Evolutionary conservation across 2,797 vertebrate species (phyloP), one percentile per base, ranked within the genome.

Genomic region (Propithecus deckenii): DNA sequence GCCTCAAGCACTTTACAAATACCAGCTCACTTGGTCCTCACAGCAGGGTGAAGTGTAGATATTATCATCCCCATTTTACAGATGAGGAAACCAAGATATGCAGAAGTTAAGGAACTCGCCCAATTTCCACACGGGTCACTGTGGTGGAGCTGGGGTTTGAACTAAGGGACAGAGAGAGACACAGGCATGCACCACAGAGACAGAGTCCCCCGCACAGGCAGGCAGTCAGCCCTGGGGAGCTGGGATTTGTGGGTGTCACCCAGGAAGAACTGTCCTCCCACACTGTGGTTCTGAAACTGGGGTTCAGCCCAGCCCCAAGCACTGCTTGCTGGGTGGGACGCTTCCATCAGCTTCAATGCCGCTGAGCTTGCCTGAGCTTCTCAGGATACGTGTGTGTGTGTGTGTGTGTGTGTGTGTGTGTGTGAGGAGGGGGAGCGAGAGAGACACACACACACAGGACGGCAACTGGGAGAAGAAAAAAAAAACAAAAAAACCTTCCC

Each of bases 341-440:
- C 18, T 59, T 28, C 65, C 10, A 25, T 63, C 17, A 48, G 43
- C 28, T 71, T 80, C 67, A 78, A 18, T 9, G 35, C 38, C 20
- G 2, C 67, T 7, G 43, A 86, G 7, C 22, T 79, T 38, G 50
- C 52, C 59, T 46, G 17, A 57, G 75, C 15, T 12, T 32, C 55
- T 28, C 10, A 1, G n/a, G 28, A 28, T 12, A 5, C 32, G 28
- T 5, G 55, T 12, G 25, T 5, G 25, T 0, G 13, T 3, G 25
- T 18, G 50, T 20, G 52, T 48, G 46, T 48, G 46, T 48, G 46
- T 20, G 41, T 43, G 50, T 43, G 43, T 50, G 48, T 48, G 48
- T 50, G 48, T 0, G 55, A 0, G 17, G 30, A 63, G 30, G 35
- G 14, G 15, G 30, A 25, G 1, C 7, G 38, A 7, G 11, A 25